Evolutionary conservation across 2,888 invertebrate species (phyloP).

Genomic region (Cephus rjabovi): DNA sequence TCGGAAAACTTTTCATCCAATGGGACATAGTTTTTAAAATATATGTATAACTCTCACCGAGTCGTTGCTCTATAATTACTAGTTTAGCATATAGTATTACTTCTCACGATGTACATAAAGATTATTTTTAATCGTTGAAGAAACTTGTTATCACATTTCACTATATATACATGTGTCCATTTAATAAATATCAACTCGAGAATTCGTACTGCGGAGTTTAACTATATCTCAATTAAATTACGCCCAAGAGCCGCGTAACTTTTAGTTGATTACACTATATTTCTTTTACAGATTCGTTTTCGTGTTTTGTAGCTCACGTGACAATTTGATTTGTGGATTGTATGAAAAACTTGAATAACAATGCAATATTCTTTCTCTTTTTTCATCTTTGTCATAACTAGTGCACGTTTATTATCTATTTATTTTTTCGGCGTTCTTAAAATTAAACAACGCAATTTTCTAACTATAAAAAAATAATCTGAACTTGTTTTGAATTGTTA

Average conservation of each 20-base stretch:
- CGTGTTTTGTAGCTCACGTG: too few relatives aligned
- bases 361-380: background rate
- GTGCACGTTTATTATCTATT: conserved; percentile 2
- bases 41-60: background rate
- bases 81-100: background rate
- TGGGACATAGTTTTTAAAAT: background rate
- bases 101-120: background rate
- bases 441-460: conserved; percentile 6
- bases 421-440: background rate
- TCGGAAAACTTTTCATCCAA: background rate
- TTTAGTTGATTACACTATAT: background rate
- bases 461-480: conserved; percentile 7
- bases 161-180: background rate
- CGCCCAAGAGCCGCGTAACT: background rate
- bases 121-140: background rate
- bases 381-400: conserved; percentile 4
- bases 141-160: background rate
- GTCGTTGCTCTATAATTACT: background rate
- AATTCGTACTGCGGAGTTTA: background rate
- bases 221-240: background rate
- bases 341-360: background rate
- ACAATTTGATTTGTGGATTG: background rate
- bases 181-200: background rate
- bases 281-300: too few relatives aligned
- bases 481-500: background rate